A percentile compares a stretch with the other conserved stretches of the same genome.
These are phyloP conservation scores for Athrips mouffetella DNA, from an alignment of 2,888 invertebrate genomes.

Conservation along the genomic window DNA sequence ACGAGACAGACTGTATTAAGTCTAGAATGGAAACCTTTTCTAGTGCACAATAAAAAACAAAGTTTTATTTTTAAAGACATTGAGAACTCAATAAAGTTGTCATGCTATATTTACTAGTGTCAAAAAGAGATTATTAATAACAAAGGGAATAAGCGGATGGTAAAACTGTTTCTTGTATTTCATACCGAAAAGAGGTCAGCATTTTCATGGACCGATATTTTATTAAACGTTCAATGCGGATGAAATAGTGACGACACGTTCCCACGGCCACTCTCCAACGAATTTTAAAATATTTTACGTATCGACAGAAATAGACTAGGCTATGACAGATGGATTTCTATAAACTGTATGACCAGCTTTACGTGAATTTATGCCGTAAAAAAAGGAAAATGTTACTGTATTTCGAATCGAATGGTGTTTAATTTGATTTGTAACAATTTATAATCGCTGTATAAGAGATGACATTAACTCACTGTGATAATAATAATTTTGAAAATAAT, in stretches of 20 bases:
- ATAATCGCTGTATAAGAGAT: too few species aligned
- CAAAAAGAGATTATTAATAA: too few species aligned
- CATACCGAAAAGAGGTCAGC: background rate
- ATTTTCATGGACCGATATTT: constrained; percentile 30
- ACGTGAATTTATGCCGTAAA: background rate
- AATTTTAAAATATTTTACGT: constrained; percentile 1
- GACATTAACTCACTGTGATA: too few species aligned
- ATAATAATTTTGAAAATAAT: too few species aligned
- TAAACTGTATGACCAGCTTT: background rate
- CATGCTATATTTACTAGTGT: too few species aligned
- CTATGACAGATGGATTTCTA: constrained; percentile 2
- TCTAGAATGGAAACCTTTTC: background rate
- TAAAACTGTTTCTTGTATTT: constrained; percentile 5
- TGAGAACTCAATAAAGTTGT: too few species aligned
- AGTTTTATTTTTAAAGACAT: too few species aligned
- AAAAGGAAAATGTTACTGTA: background rate
- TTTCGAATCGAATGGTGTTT: too few species aligned
- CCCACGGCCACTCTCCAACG: constrained; percentile 22
- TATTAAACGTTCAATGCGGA: constrained; percentile 25
- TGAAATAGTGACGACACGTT: constrained; percentile 29
- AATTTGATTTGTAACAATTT: too few species aligned
- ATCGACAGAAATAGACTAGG: constrained; percentile 2
- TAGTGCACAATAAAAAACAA: background rate
- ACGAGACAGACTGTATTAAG: constrained; percentile 7
- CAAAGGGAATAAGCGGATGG: background rate